Conservation (phyloP, 2,113 vertebrate species). For the Bos javanicus region DNA sequence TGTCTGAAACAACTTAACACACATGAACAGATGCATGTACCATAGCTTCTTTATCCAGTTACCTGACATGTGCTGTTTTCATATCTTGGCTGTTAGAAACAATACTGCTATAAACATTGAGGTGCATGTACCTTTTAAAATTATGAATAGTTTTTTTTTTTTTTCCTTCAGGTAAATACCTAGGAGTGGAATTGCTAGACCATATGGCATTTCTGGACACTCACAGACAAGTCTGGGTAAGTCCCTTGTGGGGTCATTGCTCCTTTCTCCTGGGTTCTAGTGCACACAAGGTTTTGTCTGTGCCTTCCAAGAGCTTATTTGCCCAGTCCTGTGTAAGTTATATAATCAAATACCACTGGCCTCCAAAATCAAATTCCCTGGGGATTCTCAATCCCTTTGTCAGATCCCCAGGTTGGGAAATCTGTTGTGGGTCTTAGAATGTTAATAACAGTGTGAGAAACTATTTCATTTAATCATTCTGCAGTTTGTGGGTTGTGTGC, state of each 20-base stretch:
- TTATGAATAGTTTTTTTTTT: neutral
- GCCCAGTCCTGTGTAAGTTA: neutral
- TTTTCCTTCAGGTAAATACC: neutral
- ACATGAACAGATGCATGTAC: neutral
- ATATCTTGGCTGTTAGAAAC: neutral
- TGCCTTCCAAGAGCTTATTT: neutral
- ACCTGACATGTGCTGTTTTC: neutral
- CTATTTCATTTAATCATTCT: neutral
- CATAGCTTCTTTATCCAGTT: neutral
- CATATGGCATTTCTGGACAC: neutral
- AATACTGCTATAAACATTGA: neutral
- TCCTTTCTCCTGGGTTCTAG: neutral
- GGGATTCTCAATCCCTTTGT: neutral
- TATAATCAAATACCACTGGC: neutral
- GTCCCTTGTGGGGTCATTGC: neutral
- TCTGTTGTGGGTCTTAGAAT: neutral
- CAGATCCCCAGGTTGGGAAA: neutral
- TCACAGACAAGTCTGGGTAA: neutral
- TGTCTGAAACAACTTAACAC: neutral
- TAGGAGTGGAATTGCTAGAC: neutral
- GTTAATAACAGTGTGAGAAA: neutral
- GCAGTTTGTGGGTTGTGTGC: neutral
- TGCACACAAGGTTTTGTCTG: neutral
- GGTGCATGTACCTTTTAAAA: neutral
- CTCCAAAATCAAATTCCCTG: neutral